Base-by-base conservation (phyloP, 37 sponge, comb jelly and placozoan genomes). In the Dysidea cf. avara region DNA sequence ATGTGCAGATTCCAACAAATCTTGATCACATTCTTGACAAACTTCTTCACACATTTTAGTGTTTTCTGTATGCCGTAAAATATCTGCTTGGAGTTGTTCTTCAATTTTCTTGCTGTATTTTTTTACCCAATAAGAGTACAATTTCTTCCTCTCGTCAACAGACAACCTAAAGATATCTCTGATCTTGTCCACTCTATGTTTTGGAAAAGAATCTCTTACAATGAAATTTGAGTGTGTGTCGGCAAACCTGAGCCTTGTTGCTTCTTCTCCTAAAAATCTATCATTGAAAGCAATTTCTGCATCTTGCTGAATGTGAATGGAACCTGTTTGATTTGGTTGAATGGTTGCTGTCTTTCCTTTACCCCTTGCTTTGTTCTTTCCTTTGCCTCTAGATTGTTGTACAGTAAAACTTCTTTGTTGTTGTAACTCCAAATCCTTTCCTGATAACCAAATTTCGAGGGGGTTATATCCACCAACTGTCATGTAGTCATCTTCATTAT, bases 81-180 rank as follows among this genome's bases (percentile, higher is more conserved):
- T 36, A 4, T 56, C 18, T 32, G 34, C 30, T 40, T 76, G 29
- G 52, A 20, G 20, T 25, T 39, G 35, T 14, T 55, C 52, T 0
- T 55, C 16, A 30, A 76, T 31, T 7, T 39, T 24, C 22, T 65
- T 47, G 14, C 56, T 54, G 17, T 68, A 66, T 18, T 43, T 52
- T 3, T 49, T 20, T 25, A 78, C 29, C 94, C 94, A 93, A 56
- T 81, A 78, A 17, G 74, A 58, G 60, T 89, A 93, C 26, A 93
- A 63, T 33, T 47, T 28, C 78, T 80, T 81, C 6, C 83, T 61
- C 31, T 86, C 50, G 7, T 63, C 31, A 2, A 28, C 13, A 5
- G 26, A 5, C 16, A 92, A 62, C 0, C 50, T 32, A 17, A 33
- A 7, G 21, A 90, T 30, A 43, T 90, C 56, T 43, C 40, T n/a